These are phyloP conservation scores for Corynorhinus townsendii DNA, from an alignment of 2,113 vertebrate species.

Conservation along the genomic window DNA sequence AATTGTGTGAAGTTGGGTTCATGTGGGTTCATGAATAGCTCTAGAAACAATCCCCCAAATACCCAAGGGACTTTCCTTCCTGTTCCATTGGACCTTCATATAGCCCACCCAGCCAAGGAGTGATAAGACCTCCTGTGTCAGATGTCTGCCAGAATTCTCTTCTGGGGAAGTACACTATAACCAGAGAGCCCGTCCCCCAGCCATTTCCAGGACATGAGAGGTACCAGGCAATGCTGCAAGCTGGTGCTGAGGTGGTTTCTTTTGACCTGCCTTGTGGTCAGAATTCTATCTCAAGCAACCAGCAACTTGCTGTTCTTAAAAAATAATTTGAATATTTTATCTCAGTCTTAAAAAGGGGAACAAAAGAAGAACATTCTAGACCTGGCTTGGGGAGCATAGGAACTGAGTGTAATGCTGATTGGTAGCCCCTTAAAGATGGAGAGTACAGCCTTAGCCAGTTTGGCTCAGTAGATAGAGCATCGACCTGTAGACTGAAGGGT, in stretches of 20 bases:
- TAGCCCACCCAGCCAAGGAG: neutral
- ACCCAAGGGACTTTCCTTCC: no score
- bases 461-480: no score
- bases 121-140: neutral
- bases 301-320: neutral
- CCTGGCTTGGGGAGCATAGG: neutral
- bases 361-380: neutral
- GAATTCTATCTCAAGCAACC: neutral
- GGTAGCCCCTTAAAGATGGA: neutral
- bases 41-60: neutral
- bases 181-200: neutral
- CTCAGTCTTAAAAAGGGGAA: neutral
- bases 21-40: neutral
- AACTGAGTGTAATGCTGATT: fast-evolving
- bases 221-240: neutral
- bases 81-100: neutral
- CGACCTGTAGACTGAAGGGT: no score
- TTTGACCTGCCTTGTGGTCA: neutral
- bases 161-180: neutral
- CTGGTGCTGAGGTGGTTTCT: neutral
- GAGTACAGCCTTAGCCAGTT: no score
- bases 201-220: neutral
- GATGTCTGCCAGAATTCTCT: neutral
- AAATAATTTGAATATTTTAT: neutral
- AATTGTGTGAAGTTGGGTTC: neutral